Evolutionary conservation across 2,113 vertebrate species (phyloP).

Genomic region (Ptyas mucosa): DNA sequence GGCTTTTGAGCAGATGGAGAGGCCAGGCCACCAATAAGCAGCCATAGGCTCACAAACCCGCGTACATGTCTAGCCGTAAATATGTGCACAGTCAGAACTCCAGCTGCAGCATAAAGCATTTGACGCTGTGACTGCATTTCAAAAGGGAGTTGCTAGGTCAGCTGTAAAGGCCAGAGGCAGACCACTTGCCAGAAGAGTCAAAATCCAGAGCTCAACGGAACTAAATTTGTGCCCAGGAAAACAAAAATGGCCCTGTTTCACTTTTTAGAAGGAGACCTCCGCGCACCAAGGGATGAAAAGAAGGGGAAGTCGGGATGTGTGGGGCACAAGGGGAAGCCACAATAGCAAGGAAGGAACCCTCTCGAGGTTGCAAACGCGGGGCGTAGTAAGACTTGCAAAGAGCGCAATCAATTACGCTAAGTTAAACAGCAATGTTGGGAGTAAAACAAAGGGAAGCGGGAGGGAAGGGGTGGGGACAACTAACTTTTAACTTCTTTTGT

Average conservation of each 20-base stretch:
- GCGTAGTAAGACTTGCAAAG: not conserved
- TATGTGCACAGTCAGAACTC: not conserved
- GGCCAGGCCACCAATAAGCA: no score
- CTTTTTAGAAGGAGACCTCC: not conserved
- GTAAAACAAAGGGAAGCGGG: slow-evolving; percentile 18
- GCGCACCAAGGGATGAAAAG: not conserved
- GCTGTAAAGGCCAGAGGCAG: not conserved
- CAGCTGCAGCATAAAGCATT: not conserved
- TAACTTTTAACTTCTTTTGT: slow-evolving; percentile 36
- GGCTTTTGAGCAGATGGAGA: no score
- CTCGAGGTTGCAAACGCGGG: not conserved
- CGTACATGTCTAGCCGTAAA: not conserved
- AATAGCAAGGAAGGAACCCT: slow-evolving; percentile 13
- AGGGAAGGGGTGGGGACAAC: slow-evolving; percentile 1
- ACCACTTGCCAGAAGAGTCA: not conserved
- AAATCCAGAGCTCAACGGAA: slow-evolving; percentile 1
- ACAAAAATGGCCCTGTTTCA: not conserved
- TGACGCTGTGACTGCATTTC: not conserved
- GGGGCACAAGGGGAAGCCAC: not conserved
- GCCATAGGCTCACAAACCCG: not conserved
- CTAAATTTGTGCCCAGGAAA: slow-evolving; percentile 14
- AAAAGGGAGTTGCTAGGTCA: not conserved
- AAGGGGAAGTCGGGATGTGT: not conserved
- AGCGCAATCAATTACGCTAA: slow-evolving; percentile 12
- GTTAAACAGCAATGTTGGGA: not conserved